A percentile compares a stretch with the other conserved stretches of the same genome.
Conservation (phyloP, 2,113 vertebrate species). For the Pandion haliaetus region DNA sequence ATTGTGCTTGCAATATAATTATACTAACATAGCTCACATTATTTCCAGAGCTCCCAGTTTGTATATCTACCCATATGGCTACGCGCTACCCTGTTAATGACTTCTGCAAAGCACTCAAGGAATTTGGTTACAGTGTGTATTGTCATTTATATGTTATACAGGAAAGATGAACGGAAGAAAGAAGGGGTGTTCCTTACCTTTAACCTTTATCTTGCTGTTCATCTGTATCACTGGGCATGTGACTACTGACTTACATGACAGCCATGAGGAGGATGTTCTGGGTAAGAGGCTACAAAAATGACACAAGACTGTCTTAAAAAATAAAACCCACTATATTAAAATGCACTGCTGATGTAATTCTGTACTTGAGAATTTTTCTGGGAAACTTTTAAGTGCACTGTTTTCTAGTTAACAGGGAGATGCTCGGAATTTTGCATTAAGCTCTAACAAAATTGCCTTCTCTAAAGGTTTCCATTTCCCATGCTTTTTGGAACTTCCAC, state of each 20-base stretch:
- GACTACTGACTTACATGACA: background rate
- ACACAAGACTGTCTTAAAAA: background rate
- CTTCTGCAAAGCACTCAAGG: background rate
- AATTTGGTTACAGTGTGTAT: background rate
- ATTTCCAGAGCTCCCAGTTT: background rate
- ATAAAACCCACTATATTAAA: background rate
- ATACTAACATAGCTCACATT: accelerated
- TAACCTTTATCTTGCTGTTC: constrained; percentile 33
- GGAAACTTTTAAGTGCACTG: background rate
- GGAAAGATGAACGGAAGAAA: constrained; percentile 48
- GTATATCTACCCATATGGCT: background rate
- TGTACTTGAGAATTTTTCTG: background rate
- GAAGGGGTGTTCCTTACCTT: background rate
- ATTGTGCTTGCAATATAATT: background rate
- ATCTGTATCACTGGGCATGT: background rate
- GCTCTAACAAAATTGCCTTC: background rate
- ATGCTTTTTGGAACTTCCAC: background rate
- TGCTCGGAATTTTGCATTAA: background rate
- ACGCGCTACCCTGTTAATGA: background rate
- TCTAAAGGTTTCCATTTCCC: background rate
- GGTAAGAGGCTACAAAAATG: constrained; percentile 53
- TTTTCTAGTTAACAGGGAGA: background rate
- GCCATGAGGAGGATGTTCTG: background rate
- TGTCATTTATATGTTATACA: constrained; percentile 27
- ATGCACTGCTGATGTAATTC: background rate